Evolutionary conservation across 2,797 vertebrate genomes (phyloP).

Genomic region (Lagodon rhomboides): DNA sequence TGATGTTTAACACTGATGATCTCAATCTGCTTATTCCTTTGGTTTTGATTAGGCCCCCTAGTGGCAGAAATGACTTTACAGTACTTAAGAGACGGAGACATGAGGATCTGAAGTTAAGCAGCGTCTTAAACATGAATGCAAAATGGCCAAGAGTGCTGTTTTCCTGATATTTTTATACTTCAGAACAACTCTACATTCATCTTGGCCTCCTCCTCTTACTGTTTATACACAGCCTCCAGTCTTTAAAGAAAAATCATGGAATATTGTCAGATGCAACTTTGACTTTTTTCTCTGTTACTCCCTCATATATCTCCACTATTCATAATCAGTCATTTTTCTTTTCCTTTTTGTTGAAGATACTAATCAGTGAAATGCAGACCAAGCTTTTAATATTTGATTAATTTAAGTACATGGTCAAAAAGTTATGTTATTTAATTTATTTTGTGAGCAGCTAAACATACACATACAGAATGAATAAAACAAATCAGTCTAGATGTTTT

Average conservation of each 20-base stretch:
- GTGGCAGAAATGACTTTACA: too few relatives aligned
- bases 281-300: too few relatives aligned
- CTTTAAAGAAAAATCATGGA: background rate
- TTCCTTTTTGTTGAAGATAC: background rate
- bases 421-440: background rate
- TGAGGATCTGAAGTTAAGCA: background rate
- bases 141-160: too few relatives aligned
- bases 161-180: too few relatives aligned
- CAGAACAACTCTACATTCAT: background rate
- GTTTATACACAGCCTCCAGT: background rate
- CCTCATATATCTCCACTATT: background rate
- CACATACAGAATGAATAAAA: background rate
- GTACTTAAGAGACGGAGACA: background rate
- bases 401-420: background rate
- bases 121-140: background rate
- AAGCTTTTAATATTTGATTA: background rate
- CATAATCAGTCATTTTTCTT: background rate
- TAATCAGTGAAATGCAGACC: background rate
- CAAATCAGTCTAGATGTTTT: background rate
- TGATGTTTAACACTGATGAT: too few relatives aligned
- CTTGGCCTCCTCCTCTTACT: background rate
- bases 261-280: background rate
- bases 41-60: too few relatives aligned
- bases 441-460: background rate
- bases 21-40: too few relatives aligned